Conservation (phyloP, 2,888 invertebrate genomes). For the Lepidocyrtoides sp. region DNA sequence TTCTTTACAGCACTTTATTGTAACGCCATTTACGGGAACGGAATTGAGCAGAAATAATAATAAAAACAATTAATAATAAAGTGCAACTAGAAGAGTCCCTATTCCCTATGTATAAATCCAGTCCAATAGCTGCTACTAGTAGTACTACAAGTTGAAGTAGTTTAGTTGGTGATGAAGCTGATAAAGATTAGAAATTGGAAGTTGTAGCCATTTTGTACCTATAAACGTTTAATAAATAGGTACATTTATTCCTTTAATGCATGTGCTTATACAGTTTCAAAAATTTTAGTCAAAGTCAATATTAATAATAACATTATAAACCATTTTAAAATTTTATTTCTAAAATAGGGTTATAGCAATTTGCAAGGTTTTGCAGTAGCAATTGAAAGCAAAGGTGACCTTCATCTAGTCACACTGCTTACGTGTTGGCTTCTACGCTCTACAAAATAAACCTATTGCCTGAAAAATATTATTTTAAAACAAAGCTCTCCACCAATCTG, state of each 20-base stretch:
- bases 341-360: no score
- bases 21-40: background rate
- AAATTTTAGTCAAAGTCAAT: background rate
- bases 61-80: no score
- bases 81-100: no score
- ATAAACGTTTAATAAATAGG: background rate
- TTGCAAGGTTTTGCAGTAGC: background rate
- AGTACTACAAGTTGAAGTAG: no score
- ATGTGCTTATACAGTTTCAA: background rate
- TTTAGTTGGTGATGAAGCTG: background rate
- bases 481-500: no score
- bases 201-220: background rate
- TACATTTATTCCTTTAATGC: background rate
- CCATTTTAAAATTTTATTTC: no score
- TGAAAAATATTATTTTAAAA: no score
- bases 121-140: no score
- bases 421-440: no score
- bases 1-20: slow-evolving; percentile 19
- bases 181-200: slow-evolving; percentile 47
- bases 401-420: no score
- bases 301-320: background rate
- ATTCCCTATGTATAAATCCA: no score
- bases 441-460: no score
- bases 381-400: background rate
- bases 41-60: background rate